phyloP scores from a whole-genome alignment of 2,797 vertebrate genomes.

The Danionella dracula region DNA sequence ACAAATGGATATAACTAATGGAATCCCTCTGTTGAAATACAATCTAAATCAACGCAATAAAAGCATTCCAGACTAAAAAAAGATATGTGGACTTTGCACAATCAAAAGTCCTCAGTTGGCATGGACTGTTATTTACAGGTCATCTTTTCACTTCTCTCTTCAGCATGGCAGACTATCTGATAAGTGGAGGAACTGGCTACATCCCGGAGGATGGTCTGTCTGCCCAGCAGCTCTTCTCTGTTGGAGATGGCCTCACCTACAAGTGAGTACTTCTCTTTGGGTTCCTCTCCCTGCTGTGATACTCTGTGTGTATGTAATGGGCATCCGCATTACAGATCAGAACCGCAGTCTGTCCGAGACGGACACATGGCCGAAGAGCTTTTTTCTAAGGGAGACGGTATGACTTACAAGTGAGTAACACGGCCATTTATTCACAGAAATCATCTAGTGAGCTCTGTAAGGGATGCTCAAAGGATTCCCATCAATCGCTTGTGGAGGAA shows the following conservation, averaged over 20 bases:
- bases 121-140: constrained; percentile 14
- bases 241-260: constrained; percentile 87
- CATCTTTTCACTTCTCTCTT: constrained; percentile 29
- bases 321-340: constrained; percentile 71
- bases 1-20: no score
- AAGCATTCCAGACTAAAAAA: neutral
- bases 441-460: constrained; percentile 42
- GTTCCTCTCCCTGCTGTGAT: constrained; percentile 36
- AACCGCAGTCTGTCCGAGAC: constrained; percentile 74
- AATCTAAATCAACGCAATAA: no score
- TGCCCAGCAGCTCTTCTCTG: constrained; percentile 88
- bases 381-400: constrained; percentile 87
- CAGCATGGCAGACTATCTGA: constrained; percentile 93
- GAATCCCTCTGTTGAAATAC: no score
- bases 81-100: neutral
- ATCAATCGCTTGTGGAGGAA: no score
- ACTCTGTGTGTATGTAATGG: constrained; percentile 64
- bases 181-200: constrained; percentile 90
- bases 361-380: constrained; percentile 92
- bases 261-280: constrained; percentile 72
- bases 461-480: no score
- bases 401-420: constrained; percentile 93
- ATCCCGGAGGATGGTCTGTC: constrained; percentile 89
- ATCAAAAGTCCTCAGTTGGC: neutral
- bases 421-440: constrained; percentile 51